These are phyloP conservation scores for Solenopsis invicta DNA, from an alignment of 1,140 invertebrate species.

Conservation along the genomic window DNA sequence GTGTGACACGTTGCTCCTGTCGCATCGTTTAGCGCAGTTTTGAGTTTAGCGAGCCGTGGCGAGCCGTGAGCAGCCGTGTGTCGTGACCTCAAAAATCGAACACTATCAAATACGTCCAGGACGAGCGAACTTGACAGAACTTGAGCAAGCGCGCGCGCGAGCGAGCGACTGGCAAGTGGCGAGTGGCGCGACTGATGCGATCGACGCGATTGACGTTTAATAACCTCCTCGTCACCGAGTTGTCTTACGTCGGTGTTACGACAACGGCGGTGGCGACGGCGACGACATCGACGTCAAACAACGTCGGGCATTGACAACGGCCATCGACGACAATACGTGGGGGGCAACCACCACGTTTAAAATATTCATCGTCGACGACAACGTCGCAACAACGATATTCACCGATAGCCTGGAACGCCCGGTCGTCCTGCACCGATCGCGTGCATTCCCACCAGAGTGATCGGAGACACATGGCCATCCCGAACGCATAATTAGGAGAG, in stretches of 20 bases:
- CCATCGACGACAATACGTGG: background rate
- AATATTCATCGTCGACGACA: background rate
- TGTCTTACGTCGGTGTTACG: background rate
- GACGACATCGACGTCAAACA: background rate
- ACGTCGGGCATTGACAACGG: background rate
- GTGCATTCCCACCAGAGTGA: background rate
- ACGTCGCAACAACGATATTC: background rate
- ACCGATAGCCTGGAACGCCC: background rate
- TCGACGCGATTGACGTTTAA: background rate
- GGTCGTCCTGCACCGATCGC: background rate
- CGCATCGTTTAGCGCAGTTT: background rate
- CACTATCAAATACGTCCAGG: background rate
- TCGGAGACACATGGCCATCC: background rate
- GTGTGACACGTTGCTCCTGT: background rate
- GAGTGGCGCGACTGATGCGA: background rate
- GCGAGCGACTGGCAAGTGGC: too few relatives aligned
- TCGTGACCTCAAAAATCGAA: conserved; percentile 36
- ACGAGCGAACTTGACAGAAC: too few relatives aligned
- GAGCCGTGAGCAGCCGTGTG: too few relatives aligned
- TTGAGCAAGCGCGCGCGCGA: background rate
- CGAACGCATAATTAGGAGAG: conserved; percentile 19
- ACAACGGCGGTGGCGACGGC: background rate
- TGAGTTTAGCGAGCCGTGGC: too few relatives aligned
- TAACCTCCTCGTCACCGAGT: conserved; percentile 16
- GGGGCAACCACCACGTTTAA: background rate